These are phyloP conservation scores for Macrotrachela quadricornifera DNA, from an alignment of 1,140 invertebrate species.

Conservation along the genomic window DNA sequence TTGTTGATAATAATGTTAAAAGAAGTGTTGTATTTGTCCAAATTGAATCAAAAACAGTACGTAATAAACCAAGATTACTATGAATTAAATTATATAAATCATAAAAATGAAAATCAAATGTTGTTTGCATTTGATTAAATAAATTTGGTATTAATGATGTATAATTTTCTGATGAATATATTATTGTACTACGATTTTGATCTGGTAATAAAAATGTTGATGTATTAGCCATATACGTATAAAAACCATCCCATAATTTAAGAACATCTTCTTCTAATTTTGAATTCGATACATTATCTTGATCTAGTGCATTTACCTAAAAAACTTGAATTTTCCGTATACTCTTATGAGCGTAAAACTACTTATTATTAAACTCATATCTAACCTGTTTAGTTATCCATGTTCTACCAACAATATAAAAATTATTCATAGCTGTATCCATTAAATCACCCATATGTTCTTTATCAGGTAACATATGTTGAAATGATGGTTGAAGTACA, in stretches of 20 bases:
- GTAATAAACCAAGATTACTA: conserved; percentile 1
- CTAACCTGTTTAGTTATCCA: conserved; percentile 56
- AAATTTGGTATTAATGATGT: too few relatives aligned
- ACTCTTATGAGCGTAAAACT: too few relatives aligned
- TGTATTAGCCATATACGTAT: conserved; percentile 29
- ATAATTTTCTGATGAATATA: too few relatives aligned
- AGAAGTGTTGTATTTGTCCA: conserved; percentile 1
- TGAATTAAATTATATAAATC: neutral
- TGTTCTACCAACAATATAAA: conserved; percentile 65
- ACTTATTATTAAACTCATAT: neutral
- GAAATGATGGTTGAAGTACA: conserved; percentile 11
- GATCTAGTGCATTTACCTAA: conserved; percentile 2
- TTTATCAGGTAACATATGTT: conserved; percentile 43
- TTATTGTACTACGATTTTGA: too few relatives aligned
- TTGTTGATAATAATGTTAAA: neutral
- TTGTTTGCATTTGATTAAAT: too few relatives aligned
- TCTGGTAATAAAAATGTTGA: too few relatives aligned
- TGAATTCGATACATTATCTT: conserved; percentile 51
- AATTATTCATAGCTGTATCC: conserved; percentile 68
- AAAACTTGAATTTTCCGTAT: too few relatives aligned
- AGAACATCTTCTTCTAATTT: conserved; percentile 70
- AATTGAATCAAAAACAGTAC: neutral
- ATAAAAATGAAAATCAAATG: too few relatives aligned
- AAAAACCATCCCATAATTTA: conserved; percentile 59
- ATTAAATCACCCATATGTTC: conserved; percentile 38